Evolutionary conservation across 2,888 invertebrate genomes (phyloP), one percentile per base, ranked within the genome.

Genomic region (Rapana venosa): DNA sequence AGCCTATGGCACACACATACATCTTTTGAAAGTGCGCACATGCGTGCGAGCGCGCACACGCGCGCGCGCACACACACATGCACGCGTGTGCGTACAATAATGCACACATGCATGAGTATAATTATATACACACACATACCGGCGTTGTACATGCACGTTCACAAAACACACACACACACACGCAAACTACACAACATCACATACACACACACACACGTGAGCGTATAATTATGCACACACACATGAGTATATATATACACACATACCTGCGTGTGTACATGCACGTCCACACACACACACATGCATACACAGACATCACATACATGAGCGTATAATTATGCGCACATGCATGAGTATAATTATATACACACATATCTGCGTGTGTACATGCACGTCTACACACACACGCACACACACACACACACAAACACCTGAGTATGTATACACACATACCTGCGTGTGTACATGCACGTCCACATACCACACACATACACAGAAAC

Each of bases 151-250:
- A 74, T n/a, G n/a, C 74, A 74, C 74, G n/a, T n/a, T 8, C 74
- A 74, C 74, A 74, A n/a, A n/a, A 74, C 74, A 74, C n/a, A 74
- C 74, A n/a, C 74, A 74, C n/a, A 74, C 74, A n/a, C 74, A 74
- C n/a, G n/a, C 74, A n/a, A n/a, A 47, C 47, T 8, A 47, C 47
- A 47, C 47, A 47, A 47, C 47, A 47, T 8, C 4, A n/a, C 74
- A n/a, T n/a, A n/a, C 74, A n/a, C 74, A n/a, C 74, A 11, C 74
- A n/a, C 74, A 11, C 74, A n/a, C n/a, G 11, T n/a, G n/a, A n/a
- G 1, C 74, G n/a, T n/a, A n/a, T n/a, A 74, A 22, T 5, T n/a
- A 26, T 5, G 11, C 74, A 74, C 26, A n/a, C 30, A n/a, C n/a
- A n/a, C n/a, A 5, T n/a, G n/a, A 22, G n/a, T n/a, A 11, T n/a